phyloP scores from a whole-genome alignment of 2,888 invertebrate species.

The Parelbella ahira region DNA sequence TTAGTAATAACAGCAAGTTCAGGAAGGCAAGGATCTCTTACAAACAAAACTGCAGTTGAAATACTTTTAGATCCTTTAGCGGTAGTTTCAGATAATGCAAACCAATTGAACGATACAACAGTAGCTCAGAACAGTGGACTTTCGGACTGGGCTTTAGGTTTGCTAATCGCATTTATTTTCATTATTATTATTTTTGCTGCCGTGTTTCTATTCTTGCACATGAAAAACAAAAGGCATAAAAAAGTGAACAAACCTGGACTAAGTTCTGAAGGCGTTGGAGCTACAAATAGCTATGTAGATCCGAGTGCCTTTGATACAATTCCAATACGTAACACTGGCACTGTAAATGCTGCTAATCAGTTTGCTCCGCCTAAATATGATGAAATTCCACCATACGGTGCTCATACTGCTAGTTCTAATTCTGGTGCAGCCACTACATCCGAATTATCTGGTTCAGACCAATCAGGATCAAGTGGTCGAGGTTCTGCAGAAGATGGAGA shows the following conservation, averaged over 20 bases:
- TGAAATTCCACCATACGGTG: conserved; percentile 92
- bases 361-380: conserved; percentile 95
- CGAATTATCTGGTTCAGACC: conserved; percentile 95
- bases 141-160: conserved; percentile 93
- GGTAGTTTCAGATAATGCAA: conserved; percentile 57
- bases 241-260: conserved; percentile 89
- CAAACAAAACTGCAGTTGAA: conserved; percentile 92
- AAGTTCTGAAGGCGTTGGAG: conserved; percentile 86
- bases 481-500: conserved; percentile 97
- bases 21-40: conserved; percentile 91
- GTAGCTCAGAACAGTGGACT: conserved; percentile 85
- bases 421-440: conserved; percentile 92
- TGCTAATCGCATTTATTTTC: conserved; percentile 90
- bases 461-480: conserved; percentile 96
- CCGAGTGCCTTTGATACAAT: conserved; percentile 94
- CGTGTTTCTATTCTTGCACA: conserved; percentile 91
- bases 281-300: conserved; percentile 92
- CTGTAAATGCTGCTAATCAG: conserved; percentile 80
- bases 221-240: conserved; percentile 89
- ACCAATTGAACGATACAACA: conserved; percentile 72
- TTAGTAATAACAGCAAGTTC: conserved; percentile 93
- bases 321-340: conserved; percentile 86
- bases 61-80: conserved; percentile 87
- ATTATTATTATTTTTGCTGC: conserved; percentile 91
- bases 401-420: conserved; percentile 87